These are phyloP conservation scores for Drosophila equinoxialis DNA, from an alignment of 1,140 invertebrate genomes.

Conservation along the genomic window DNA sequence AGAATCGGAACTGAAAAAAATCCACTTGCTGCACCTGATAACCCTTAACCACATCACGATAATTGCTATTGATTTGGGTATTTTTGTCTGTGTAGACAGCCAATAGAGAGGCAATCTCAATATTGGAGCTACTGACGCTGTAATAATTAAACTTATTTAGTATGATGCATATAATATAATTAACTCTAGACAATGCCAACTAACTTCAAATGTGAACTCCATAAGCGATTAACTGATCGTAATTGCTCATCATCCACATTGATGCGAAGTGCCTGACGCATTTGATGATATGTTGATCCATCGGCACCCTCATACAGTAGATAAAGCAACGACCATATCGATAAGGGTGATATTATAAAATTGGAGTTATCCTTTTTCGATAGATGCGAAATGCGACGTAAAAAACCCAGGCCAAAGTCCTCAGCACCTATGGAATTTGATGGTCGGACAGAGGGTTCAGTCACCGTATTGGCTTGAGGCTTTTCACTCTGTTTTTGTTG, in stretches of 20 bases:
- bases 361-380: slow-evolving; percentile 59
- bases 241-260: slow-evolving; percentile 74
- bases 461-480: not conserved
- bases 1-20: slow-evolving; percentile 84
- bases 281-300: slow-evolving; percentile 84
- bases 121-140: slow-evolving; percentile 64
- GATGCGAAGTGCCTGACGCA: slow-evolving; percentile 84
- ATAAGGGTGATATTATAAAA: slow-evolving; percentile 86
- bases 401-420: slow-evolving; percentile 61
- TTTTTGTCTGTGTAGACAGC: slow-evolving; percentile 62
- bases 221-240: slow-evolving; percentile 63
- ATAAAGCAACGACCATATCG: slow-evolving; percentile 85
- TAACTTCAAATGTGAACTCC: slow-evolving; percentile 83
- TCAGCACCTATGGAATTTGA: slow-evolving; percentile 59
- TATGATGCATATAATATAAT: slow-evolving; percentile 2
- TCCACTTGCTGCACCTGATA: slow-evolving; percentile 87
- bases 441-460: slow-evolving; percentile 9
- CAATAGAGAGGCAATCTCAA: slow-evolving; percentile 69
- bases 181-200: not conserved
- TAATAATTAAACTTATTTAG: slow-evolving; percentile 16
- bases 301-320: slow-evolving; percentile 85
- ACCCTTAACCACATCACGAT: slow-evolving; percentile 64
- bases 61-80: slow-evolving; percentile 66
- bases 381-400: slow-evolving; percentile 48
- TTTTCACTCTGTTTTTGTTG: not conserved